Conservation (phyloP, 2,797 vertebrate species). For the Podargus strigoides region DNA sequence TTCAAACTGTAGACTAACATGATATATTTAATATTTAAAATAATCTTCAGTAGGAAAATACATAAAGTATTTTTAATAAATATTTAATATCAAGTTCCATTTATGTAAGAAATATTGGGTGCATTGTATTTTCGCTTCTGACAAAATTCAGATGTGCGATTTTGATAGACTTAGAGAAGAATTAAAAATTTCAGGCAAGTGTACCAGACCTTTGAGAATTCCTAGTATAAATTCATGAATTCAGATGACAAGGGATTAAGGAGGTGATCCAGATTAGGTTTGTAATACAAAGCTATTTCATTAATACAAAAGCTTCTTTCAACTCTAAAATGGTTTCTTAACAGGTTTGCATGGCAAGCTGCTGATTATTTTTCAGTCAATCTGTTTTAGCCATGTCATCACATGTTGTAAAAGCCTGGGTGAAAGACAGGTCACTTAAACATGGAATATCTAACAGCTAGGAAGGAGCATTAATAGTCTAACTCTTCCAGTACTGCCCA, state of each 20-base stretch:
- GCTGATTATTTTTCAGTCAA: background rate
- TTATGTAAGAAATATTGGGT: background rate
- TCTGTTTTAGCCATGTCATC: background rate
- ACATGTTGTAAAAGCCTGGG: background rate
- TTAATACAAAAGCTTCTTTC: conserved; percentile 31
- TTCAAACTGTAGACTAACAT: background rate
- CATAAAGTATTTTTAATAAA: background rate
- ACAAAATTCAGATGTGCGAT: background rate
- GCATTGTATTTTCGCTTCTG: background rate
- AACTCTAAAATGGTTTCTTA: background rate
- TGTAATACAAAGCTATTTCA: conserved; percentile 1
- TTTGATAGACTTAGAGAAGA: background rate
- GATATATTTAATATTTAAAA: background rate
- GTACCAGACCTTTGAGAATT: background rate
- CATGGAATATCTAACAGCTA: background rate
- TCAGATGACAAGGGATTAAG: conserved; percentile 16
- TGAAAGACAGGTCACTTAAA: background rate
- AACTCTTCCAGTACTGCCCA: background rate
- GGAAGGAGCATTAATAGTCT: background rate
- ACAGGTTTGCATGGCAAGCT: background rate
- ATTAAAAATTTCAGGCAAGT: background rate
- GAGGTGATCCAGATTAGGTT: conserved; percentile 30
- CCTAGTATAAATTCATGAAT: conserved; percentile 1
- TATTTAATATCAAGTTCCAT: background rate
- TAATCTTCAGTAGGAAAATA: background rate